These are phyloP conservation scores for Streptopelia turtur DNA, from an alignment of 2,797 vertebrate genomes.

Conservation along the genomic window DNA sequence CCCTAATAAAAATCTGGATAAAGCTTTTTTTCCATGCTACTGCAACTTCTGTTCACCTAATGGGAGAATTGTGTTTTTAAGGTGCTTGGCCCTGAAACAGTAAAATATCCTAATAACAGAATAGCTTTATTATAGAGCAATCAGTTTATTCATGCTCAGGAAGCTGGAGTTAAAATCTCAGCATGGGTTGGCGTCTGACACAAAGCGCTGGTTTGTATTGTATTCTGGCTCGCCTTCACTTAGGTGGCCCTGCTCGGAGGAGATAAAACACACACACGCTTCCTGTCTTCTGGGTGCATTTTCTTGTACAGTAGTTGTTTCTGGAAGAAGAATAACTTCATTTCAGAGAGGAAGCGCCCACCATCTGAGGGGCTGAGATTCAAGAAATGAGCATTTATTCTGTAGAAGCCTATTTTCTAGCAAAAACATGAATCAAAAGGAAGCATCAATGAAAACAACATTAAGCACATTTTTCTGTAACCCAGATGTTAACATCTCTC, in stretches of 20 bases:
- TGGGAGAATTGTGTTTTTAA: conserved; percentile 49
- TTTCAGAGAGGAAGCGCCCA: conserved; percentile 65
- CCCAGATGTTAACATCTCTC: conserved; percentile 6
- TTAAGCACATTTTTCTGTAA: background rate
- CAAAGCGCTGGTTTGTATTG: conserved; percentile 52
- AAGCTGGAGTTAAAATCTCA: conserved; percentile 64
- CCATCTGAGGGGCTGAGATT: conserved; percentile 50
- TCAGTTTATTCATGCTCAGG: conserved; percentile 65
- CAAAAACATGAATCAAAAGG: conserved; percentile 8
- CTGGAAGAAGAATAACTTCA: conserved; percentile 64
- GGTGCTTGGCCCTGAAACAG: conserved; percentile 31
- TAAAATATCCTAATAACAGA: conserved; percentile 36
- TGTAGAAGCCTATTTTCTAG: conserved; percentile 8
- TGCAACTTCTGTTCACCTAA: conserved; percentile 50
- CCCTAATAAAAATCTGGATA: conserved; percentile 36
- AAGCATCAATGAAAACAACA: conserved; percentile 12
- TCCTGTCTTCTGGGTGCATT: conserved; percentile 63
- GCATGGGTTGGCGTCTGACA: conserved; percentile 56
- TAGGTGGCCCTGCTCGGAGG: conserved; percentile 61
- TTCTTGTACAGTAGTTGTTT: conserved; percentile 67
- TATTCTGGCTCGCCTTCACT: conserved; percentile 58
- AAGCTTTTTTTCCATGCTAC: conserved; percentile 46
- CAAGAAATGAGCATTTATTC: conserved; percentile 25
- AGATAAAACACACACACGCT: conserved; percentile 65
- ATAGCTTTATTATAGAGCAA: conserved; percentile 39